Conservation (phyloP, 2,113 vertebrate genomes). For the Zeus faber region DNA sequence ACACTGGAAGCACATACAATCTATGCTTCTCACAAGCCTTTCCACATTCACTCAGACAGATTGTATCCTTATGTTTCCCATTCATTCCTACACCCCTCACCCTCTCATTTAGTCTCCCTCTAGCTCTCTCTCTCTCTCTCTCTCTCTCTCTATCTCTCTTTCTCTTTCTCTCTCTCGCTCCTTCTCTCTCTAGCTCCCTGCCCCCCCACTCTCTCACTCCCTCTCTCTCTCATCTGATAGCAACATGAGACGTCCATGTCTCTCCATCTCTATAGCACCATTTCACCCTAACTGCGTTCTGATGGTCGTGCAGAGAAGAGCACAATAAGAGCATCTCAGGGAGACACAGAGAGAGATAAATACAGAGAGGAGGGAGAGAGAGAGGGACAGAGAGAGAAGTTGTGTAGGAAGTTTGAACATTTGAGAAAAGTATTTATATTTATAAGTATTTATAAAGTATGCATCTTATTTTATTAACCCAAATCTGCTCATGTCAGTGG, state of each 20-base stretch:
- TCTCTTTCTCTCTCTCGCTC: slow-evolving; percentile 12
- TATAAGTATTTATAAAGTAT: too few relatives aligned
- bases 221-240: not conserved
- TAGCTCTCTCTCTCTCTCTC: not conserved
- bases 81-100: slow-evolving; percentile 9
- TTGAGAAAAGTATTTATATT: too few relatives aligned
- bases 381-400: not conserved
- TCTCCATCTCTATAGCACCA: not conserved
- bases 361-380: not conserved
- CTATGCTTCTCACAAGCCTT: too few relatives aligned
- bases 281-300: slow-evolving; percentile 3
- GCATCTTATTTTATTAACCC: too few relatives aligned
- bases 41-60: slow-evolving; percentile 21
- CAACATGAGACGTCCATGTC: not conserved
- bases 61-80: slow-evolving; percentile 41
- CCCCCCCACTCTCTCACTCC: not conserved
- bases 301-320: too few relatives aligned
- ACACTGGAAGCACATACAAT: too few relatives aligned
- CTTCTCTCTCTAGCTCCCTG: slow-evolving; percentile 3
- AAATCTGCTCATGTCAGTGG: too few relatives aligned
- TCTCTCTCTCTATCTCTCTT: not conserved
- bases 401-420: too few relatives aligned
- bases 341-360: not conserved
- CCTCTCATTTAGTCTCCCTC: slow-evolving; percentile 13
- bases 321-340: not conserved